These are phyloP conservation scores for Ceraclea dissimilis DNA, from an alignment of 2,888 invertebrate species.

Conservation along the genomic window DNA sequence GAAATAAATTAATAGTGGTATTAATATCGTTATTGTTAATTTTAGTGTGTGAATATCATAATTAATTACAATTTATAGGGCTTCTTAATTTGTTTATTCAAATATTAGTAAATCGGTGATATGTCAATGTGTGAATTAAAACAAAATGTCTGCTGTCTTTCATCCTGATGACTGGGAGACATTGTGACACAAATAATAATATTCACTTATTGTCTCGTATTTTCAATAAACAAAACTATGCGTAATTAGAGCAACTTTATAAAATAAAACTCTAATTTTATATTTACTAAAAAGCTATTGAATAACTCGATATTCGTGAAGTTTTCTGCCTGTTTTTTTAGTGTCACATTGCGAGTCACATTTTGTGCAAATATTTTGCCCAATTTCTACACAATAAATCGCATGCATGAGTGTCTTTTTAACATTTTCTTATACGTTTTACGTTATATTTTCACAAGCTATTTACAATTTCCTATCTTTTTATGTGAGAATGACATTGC, in stretches of 20 bases:
- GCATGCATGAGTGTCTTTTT: no score
- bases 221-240: background rate
- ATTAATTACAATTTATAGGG: background rate
- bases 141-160: slow-evolving; percentile 22
- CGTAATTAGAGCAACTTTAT: background rate
- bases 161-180: slow-evolving; percentile 18
- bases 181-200: background rate
- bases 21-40: slow-evolving; percentile 5
- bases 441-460: no score
- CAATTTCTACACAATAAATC: no score
- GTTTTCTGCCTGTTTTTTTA: background rate
- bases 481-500: no score
- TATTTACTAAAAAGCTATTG: background rate
- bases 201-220: background rate
- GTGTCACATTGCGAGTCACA: background rate
- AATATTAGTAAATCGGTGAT: slow-evolving; percentile 9
- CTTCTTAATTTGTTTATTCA: background rate
- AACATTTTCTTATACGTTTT: no score
- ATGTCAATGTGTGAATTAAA: slow-evolving; percentile 19
- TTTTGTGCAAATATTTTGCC: no score
- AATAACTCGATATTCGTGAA: background rate
- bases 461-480: no score
- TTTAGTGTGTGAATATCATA: slow-evolving; percentile 11
- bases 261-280: background rate
- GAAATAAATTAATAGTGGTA: slow-evolving; percentile 14